Conservation (phyloP, 1,140 invertebrate species). For the Drosophila nikananu region DNA sequence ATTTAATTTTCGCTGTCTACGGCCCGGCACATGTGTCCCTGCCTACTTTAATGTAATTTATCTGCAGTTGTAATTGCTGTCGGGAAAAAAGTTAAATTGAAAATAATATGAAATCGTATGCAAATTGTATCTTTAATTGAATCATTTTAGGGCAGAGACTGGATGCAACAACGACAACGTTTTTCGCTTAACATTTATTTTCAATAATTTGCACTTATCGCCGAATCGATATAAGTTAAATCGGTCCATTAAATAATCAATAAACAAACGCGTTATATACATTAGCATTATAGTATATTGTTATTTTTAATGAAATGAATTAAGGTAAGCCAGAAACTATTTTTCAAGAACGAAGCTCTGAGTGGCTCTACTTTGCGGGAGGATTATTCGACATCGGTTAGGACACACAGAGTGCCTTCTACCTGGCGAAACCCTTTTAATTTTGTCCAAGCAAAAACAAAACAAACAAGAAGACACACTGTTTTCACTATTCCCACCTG, state of each 20-base stretch:
- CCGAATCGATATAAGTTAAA: constrained; percentile 62
- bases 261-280: constrained; percentile 26
- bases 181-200: constrained; percentile 66
- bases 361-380: not conserved
- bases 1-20: constrained; percentile 53
- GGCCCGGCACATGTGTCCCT: constrained; percentile 30
- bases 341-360: not conserved
- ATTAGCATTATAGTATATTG: constrained; percentile 6
- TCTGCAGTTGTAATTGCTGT: constrained; percentile 73
- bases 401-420: not conserved
- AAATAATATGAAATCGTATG: constrained; percentile 57
- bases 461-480: constrained; percentile 36
- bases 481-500: constrained; percentile 29
- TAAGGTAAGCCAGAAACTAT: not conserved
- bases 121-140: constrained; percentile 82
- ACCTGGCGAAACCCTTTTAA: constrained; percentile 21
- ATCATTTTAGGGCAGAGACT: constrained; percentile 62
- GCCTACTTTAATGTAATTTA: constrained; percentile 81
- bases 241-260: constrained; percentile 33
- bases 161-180: constrained; percentile 37
- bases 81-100: constrained; percentile 28
- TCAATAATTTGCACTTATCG: constrained; percentile 77
- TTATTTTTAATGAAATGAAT: not conserved
- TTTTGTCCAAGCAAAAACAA: constrained; percentile 16
- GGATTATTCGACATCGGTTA: constrained; percentile 19